Percentiles rank a stretch among this genome's conserved stretches.
Conservation (phyloP, 2,113 vertebrate genomes). For the Irena cyanogastra region DNA sequence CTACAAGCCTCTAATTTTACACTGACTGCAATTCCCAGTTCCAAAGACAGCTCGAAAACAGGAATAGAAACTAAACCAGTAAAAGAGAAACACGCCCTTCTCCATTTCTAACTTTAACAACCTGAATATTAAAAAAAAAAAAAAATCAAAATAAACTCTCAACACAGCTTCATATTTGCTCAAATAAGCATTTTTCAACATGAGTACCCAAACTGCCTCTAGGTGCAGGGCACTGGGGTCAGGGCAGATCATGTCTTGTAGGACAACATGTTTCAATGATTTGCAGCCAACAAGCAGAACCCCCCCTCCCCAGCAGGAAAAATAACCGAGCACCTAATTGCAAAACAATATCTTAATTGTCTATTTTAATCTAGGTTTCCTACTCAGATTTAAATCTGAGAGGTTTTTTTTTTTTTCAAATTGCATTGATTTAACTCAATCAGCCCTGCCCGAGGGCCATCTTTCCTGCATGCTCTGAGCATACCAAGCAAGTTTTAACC, state of each 20-base stretch:
- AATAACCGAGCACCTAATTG: not conserved
- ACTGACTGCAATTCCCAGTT: conserved; percentile 7
- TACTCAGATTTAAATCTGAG: not conserved
- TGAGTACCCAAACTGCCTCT: not conserved
- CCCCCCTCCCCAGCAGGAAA: not conserved
- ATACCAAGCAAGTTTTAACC: conserved; percentile 46
- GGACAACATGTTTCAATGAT: not conserved
- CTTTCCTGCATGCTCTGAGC: not conserved
- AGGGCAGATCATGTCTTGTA: not conserved
- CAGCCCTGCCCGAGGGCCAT: conserved; percentile 42
- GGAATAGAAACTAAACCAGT: conserved; percentile 38
- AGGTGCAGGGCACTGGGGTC: not conserved
- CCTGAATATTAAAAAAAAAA: not conserved
- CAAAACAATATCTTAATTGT: conserved; percentile 22
- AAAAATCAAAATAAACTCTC: not conserved
- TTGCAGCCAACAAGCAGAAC: not conserved
- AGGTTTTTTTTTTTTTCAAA: not conserved
- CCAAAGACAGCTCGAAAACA: conserved; percentile 4
- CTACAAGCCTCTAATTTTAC: not conserved
- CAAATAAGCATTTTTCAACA: not conserved
- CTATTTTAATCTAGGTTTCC: conserved; percentile 20
- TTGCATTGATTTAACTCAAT: conserved; percentile 10
- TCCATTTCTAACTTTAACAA: not conserved
- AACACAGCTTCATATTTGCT: not conserved
- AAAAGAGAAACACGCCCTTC: not conserved